These are phyloP conservation scores for Gopherus flavomarginatus DNA, from an alignment of 2,113 vertebrate genomes.

Conservation along the genomic window DNA sequence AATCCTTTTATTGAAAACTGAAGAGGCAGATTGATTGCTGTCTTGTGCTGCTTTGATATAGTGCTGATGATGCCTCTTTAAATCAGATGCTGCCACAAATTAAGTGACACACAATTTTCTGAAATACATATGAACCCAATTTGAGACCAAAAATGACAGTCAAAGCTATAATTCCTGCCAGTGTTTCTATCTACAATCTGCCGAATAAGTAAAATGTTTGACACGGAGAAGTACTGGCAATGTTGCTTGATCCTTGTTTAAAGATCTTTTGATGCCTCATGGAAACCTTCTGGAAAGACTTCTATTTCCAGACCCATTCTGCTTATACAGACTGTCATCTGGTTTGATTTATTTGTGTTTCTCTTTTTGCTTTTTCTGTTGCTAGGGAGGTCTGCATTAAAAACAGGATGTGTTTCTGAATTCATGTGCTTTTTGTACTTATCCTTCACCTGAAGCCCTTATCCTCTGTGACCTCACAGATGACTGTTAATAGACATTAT, in stretches of 20 bases:
- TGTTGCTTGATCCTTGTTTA: neutral
- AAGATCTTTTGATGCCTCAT: neutral
- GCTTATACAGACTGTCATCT: neutral
- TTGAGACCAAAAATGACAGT: neutral
- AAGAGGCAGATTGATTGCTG: neutral
- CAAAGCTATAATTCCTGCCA: too few relatives aligned
- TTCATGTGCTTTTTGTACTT: neutral
- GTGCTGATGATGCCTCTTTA: neutral
- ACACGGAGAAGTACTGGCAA: neutral
- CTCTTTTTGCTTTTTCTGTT: neutral
- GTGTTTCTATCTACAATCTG: neutral
- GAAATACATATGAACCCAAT: neutral
- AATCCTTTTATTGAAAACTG: neutral
- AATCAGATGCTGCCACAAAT: neutral
- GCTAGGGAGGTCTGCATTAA: neutral
- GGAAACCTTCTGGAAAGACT: neutral
- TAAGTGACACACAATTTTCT: neutral
- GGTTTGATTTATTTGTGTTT: neutral
- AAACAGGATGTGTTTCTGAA: conserved; percentile 9
- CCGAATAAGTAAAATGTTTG: neutral
- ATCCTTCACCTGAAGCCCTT: neutral
- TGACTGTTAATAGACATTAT: neutral
- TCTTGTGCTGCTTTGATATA: neutral
- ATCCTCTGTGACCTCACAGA: neutral
- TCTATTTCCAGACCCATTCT: neutral